Evolutionary conservation across 2,888 invertebrate genomes (phyloP).

Genomic region (Cyclophora punctaria): DNA sequence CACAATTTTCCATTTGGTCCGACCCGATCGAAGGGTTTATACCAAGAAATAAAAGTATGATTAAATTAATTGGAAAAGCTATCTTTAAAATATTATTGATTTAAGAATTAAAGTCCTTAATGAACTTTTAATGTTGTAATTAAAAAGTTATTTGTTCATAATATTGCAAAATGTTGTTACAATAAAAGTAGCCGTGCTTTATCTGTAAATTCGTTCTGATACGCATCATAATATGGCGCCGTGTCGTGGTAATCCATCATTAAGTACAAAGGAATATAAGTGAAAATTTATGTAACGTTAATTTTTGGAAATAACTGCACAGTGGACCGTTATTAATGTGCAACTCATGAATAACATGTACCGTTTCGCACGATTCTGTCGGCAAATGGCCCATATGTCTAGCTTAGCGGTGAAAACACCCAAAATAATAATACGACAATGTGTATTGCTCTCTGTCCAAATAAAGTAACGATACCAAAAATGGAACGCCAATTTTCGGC

Average conservation of each 20-base stretch:
- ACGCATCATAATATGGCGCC: too few species aligned
- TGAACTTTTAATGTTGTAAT: too few species aligned
- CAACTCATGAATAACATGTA: conserved; percentile 56
- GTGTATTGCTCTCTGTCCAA: conserved; percentile 32
- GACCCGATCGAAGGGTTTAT: too few species aligned
- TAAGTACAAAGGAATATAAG: conserved; percentile 14
- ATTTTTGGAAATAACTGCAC: conserved; percentile 50
- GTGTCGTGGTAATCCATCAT: background rate
- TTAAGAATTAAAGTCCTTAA: too few species aligned
- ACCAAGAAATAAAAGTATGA: too few species aligned
- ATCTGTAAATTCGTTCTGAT: too few species aligned
- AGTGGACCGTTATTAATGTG: conserved; percentile 53
- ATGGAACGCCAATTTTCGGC: conserved; percentile 17
- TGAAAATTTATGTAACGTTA: conserved; percentile 32
- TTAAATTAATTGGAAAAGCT: too few species aligned
- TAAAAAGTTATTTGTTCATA: too few species aligned
- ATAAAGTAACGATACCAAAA: conserved; percentile 11
- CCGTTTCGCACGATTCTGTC: conserved; percentile 53
- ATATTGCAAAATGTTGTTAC: too few species aligned
- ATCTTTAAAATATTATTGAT: too few species aligned
- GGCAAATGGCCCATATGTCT: conserved; percentile 65
- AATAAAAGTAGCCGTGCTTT: too few species aligned
- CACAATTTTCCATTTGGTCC: background rate
- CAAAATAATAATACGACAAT: conserved; percentile 65
- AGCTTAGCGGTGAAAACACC: conserved; percentile 64